Base-by-base conservation (phyloP, 2,797 vertebrate genomes). In the Coracias cyanogaster region DNA sequence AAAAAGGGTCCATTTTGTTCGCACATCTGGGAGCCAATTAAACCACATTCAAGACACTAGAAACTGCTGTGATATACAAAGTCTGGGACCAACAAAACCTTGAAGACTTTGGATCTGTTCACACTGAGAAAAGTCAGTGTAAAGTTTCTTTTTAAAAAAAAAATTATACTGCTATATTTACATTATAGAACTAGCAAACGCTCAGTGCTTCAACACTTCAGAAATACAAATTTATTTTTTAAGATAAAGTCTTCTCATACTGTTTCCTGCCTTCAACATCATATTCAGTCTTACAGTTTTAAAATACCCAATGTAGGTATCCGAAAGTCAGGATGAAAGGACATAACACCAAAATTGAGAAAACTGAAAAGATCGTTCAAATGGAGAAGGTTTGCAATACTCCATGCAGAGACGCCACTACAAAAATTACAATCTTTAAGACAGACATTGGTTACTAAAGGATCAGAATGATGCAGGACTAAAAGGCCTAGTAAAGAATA, bases 21-120 rank as follows among this genome's bases (percentile, higher is more conserved):
- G 81, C 80, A 46, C 89, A 52, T 90, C 88, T 64, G 74, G 91
- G 71, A 94, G 91, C 77, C 72, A 89, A 84, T 89, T 90, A 96
- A 64, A 58, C 22, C 49, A 24, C 54, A 64, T 60, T 66, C 60
- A 95, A 85, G 67, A 85, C 39, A 45, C 35, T 12, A 57, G 16
- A 88, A 84, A 90, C 69, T 48, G 69, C 43, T 60, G 60, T 52
- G 62, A 62, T 49, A 89, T 6, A 88, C 48, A 79, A 90, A 86
- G 76, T 41, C 41, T 37, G 74, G n/a, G 57, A 85, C 31, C 29
- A 87, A 90, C 49, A 66, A 82, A 89, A 88, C 70, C 19, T 39
- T 67, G 8, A 70, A 77, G 73, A 82, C n/a, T 71, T 58, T 39
- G 31, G 60, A 88, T 60, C 15, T 15, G 6, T 86, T 92, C 81